Percentiles rank a stretch among this genome's conserved stretches.
Evolutionary conservation across 2,888 invertebrate genomes (phyloP).

Genomic region (Malacosoma neustria): DNA sequence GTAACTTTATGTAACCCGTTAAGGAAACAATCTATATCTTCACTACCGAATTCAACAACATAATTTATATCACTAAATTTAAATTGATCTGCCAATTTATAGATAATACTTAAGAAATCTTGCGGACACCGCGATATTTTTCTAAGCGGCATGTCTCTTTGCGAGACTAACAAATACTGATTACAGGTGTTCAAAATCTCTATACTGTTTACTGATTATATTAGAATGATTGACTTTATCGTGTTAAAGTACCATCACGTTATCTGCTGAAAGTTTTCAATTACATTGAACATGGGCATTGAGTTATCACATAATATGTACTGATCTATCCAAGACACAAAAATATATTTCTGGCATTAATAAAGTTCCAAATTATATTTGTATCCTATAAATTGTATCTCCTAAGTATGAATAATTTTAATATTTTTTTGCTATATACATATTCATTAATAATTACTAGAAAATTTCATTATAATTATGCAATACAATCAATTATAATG

Average conservation of each 20-base stretch:
- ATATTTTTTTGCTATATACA: no score
- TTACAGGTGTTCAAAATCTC: conserved; percentile 7
- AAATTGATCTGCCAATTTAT: conserved; percentile 30
- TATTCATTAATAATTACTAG: no score
- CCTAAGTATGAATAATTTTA: no score
- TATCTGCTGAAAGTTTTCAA: no score
- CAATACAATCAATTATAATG: no score
- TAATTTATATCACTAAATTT: conserved; percentile 28
- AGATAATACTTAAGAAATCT: conserved; percentile 37
- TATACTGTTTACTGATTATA: conserved; percentile 6
- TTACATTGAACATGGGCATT: no score
- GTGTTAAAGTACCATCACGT: conserved; percentile 3
- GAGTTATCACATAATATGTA: no score
- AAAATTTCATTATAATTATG: no score
- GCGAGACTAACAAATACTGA: conserved; percentile 14
- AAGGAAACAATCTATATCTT: conserved; percentile 39
- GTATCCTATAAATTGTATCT: no score
- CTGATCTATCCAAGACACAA: no score
- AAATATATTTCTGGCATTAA: no score
- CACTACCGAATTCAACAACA: conserved; percentile 27
- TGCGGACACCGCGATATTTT: conserved; percentile 39
- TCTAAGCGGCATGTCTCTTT: conserved; percentile 33
- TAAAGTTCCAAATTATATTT: no score
- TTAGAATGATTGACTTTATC: conserved; percentile 18
- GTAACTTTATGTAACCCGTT: conserved; percentile 32